Conservation (phyloP, 2,113 vertebrate species). For the Puffinus mauretanicus region DNA sequence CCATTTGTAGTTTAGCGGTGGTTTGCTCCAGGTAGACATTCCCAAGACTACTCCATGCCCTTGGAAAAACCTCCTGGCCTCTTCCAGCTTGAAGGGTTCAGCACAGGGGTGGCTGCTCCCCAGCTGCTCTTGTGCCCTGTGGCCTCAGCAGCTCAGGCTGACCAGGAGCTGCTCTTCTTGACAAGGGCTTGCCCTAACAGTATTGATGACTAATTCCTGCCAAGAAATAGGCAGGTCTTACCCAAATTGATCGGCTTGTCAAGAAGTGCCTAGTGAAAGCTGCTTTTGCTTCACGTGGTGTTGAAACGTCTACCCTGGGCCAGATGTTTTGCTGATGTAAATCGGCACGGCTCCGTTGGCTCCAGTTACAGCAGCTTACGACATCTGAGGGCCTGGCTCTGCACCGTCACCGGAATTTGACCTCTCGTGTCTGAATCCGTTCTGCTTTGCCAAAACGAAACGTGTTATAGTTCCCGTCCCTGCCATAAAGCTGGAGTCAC, state of each 20-base stretch:
- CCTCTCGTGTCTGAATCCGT: neutral
- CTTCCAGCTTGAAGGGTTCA: neutral
- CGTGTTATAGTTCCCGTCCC: neutral
- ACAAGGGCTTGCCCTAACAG: neutral
- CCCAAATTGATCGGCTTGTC: accelerated
- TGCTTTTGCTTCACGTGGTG: neutral
- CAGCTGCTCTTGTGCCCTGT: neutral
- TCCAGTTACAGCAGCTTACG: neutral
- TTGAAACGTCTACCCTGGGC: neutral
- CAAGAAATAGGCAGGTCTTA: neutral
- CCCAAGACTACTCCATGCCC: neutral
- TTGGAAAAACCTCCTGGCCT: neutral
- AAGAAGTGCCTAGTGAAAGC: neutral
- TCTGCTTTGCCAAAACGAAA: neutral
- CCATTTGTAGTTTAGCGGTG: neutral
- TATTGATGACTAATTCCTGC: neutral
- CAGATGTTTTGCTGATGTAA: neutral
- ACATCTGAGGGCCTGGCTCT: neutral
- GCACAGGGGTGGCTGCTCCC: neutral
- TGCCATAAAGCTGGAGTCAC: neutral
- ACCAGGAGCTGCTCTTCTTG: neutral
- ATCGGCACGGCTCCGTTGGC: accelerated
- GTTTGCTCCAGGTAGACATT: neutral
- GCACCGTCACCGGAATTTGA: neutral
- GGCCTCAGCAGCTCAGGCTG: neutral